Base-by-base conservation (phyloP, 30 jellyfish, hydroid and myxozoan species). In the Aurelia aurita region DNA sequence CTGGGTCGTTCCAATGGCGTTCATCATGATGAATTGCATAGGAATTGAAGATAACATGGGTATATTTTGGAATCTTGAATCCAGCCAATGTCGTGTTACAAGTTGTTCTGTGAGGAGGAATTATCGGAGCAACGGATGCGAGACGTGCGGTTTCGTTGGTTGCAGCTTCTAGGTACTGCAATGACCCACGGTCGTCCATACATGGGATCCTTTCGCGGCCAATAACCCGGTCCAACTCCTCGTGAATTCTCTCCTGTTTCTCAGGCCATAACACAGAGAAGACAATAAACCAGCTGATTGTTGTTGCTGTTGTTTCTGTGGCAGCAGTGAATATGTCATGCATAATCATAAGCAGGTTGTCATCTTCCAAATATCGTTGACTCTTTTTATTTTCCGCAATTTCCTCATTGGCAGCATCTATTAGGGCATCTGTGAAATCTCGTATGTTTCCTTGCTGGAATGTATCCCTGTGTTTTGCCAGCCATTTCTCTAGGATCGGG, bases 51-150 rank as follows among this genome's bases (percentile, higher is more conserved):
- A 77, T 57, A 34, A 84, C 94, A 66, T 84, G 87, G 59, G 94
- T 70, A 28, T 72, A 21, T 57, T 84, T 84, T 43, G 94, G 87
- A 32, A 84, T 31, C n/a, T 57, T 51, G 60, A 70, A 84, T 58
- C 94, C 94, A 19, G 68, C 94, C 29, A 84, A 59, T 18, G 80
- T 25, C 18, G 94, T 84, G 69, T 84, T 80, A 77, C 94, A 70
- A 2, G 94, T 84, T 0, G 94, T 84, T 26, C 72, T 58, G 39
- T 84, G 94, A 13, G 94, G 94, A 16, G 74, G 72, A 12, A 71
- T 49, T 23, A 84, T 3, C 35, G 94, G 94, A n/a, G 94, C 83
- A 16, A 84, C 70, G 1, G 94, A 51, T 2, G 87, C 82, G 29
- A 84, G 72, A 5, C 94, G 80, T 29, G 72, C 73, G 10, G 88